Base-by-base conservation (phyloP, 2,113 vertebrate species). In the Colaptes auratus region DNA sequence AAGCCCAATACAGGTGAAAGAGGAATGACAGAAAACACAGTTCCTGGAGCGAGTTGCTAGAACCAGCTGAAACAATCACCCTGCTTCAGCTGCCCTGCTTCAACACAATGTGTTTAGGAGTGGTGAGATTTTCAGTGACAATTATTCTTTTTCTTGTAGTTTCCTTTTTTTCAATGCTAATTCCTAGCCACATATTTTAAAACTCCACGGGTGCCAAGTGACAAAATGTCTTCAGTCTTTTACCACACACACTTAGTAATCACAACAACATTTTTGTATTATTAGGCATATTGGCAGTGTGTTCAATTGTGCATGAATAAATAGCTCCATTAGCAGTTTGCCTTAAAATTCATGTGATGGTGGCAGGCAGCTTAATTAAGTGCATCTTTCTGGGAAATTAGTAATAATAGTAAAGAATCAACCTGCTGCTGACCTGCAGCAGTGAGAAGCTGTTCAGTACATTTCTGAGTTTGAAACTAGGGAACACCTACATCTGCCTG, bases 181-280 rank as follows among this genome's bases (percentile, higher is more conserved):
- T 84, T 59, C 64, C 15, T 25, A 55, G 46, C 81, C 76, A 30
- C 24, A 61, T 56, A 64, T 91, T 91, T 90, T 86, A 90, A 95
- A n/a, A 93, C 61, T 58, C 84, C 78, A 83, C 1, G 35, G 72
- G 83, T 92, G 90, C 76, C 93, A 96, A 96, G 72, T 81, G 92
- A 88, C 92, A 93, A 92, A 96, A 93, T 89, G 82, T 93, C 96
- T 95, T 92, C 87, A 94, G 93, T 88, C 88, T 93, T 95, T 88
- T 81, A 94, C 48, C 88, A 93, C 72, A 94, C 92, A 80, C 61
- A 93, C 69, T 73, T 59, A 74, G 69, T 77, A 96, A 95, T 93
- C 66, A 81, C 83, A 92, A 79, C 69, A 65, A 93, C 59, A 84
- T 91, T 90, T 64, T 70, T 95, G 31, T 92, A 74, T 95, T 95